Base-by-base conservation (phyloP, 2,113 vertebrate genomes). In the Pelvicachromis taeniatus region DNA sequence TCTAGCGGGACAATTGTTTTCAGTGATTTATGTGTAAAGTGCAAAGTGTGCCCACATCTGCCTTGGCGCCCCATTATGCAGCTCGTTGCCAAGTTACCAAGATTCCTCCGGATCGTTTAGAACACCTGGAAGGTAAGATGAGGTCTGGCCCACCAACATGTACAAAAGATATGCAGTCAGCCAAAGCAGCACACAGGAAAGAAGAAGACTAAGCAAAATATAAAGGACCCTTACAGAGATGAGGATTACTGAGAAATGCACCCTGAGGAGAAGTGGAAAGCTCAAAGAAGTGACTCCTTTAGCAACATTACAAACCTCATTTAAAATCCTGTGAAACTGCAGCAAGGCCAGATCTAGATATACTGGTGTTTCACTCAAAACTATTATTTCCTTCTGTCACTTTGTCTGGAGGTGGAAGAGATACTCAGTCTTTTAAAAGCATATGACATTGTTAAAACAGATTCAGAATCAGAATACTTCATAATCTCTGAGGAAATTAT, bases 101-200 rank as follows among this genome's bases (percentile, higher is more conserved):
- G 87, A 83, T 48, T 90, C 79, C 26, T n/a, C 45, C 1, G 58
- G 81, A 81, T 93, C 77, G 85, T 84, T 93, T 17, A 65, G 88
- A 86, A 88, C 93, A 94, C 93, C 94, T 92, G 92, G 87, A 86
- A 88, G 92, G 89, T 94, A 83, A 91, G 70, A 58, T 53, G 85
- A 85, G 68, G 38, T 83, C 78, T 13, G 52, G 85, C 86, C 85
- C 82, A 89, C 80, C 88, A 80, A 58, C 84, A 80, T 6, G 45
- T 52, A 85, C 82, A 88, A 90, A 89, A 83, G 81, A 82, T 31
- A 58, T 45, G 42, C 75, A 84, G 84, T 65, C 7, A 12, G 31
- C 78, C 59, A 77, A 78, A 89, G 42, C 26, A 80, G 85, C 77
- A 48, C 45, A 77, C 75, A 58, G 77, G 21, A 80, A 19, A 86